These are phyloP conservation scores for Platycheirus albimanus DNA, from an alignment of 2,888 invertebrate species.

Conservation along the genomic window DNA sequence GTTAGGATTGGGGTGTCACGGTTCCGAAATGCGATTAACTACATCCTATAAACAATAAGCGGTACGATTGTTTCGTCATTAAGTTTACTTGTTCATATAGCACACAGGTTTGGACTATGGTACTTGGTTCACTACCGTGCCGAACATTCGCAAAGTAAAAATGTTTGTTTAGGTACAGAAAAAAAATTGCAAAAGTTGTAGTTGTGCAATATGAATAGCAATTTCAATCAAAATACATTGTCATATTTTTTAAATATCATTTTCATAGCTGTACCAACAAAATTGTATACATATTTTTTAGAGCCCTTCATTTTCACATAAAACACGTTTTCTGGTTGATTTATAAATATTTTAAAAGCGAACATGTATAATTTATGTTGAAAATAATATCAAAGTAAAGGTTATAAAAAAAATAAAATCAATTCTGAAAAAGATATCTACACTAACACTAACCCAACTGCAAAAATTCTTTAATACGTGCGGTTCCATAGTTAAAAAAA, in stretches of 20 bases:
- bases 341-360: conserved; percentile 60
- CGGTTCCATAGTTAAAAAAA: conserved; percentile 11
- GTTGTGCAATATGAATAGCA: too few species aligned
- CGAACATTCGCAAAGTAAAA: too few species aligned
- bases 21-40: too few species aligned
- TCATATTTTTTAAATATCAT: not conserved
- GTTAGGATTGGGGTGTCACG: too few species aligned
- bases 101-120: too few species aligned
- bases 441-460: conserved; percentile 19
- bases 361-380: conserved; percentile 56
- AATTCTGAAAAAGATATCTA: conserved; percentile 50
- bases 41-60: too few species aligned
- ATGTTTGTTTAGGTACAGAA: too few species aligned
- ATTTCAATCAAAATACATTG: conserved; percentile 8
- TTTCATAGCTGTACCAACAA: conserved; percentile 32
- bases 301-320: conserved; percentile 54
- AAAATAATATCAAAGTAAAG: conserved; percentile 14
- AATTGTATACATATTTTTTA: conserved; percentile 8
- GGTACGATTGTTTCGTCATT: too few species aligned
- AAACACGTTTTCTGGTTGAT: conserved; percentile 61
- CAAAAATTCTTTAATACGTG: conserved; percentile 37
- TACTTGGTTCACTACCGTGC: too few species aligned
- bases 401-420: conserved; percentile 39
- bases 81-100: too few species aligned
- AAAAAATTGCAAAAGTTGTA: too few species aligned